These are phyloP conservation scores for Oopsacas minuta DNA, from an alignment of 37 sponge, comb jelly and placozoan genomes.

Conservation along the genomic window DNA sequence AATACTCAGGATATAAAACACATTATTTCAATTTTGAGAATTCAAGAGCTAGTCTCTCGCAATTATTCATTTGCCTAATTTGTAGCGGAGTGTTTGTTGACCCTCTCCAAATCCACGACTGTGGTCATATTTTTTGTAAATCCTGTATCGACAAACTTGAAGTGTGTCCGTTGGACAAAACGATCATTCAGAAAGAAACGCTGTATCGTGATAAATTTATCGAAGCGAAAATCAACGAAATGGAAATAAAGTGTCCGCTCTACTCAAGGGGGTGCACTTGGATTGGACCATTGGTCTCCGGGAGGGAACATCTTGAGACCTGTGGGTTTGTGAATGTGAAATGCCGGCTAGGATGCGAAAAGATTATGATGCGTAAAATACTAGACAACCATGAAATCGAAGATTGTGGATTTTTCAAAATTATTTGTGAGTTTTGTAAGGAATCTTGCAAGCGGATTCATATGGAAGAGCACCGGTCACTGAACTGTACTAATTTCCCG, in stretches of 20 bases:
- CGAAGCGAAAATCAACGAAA: neutral
- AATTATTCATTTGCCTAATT: neutral
- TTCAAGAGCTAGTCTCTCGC: neutral
- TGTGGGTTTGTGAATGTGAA: neutral
- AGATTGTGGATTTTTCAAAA: conserved; percentile 16
- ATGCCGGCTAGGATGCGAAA: neutral
- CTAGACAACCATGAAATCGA: neutral
- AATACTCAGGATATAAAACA: neutral
- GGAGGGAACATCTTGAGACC: neutral
- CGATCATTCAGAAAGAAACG: neutral
- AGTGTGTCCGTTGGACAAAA: neutral
- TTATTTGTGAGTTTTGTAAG: neutral
- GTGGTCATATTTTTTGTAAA: conserved; percentile 12
- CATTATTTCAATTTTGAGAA: conserved; percentile 4
- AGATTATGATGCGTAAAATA: conserved; percentile 6
- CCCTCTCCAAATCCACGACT: conserved; percentile 4
- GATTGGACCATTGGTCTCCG: neutral
- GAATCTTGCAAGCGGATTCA: conserved; percentile 11
- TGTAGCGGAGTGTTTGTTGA: conserved; percentile 7
- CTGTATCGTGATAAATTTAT: conserved; percentile 7
- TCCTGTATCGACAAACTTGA: neutral
- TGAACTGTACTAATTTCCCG: neutral
- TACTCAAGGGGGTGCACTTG: neutral
- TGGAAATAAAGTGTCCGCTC: neutral
- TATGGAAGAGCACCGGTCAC: neutral